Evolutionary conservation across 2,888 invertebrate species (phyloP).

Genomic region (Eupithecia subumbrata): DNA sequence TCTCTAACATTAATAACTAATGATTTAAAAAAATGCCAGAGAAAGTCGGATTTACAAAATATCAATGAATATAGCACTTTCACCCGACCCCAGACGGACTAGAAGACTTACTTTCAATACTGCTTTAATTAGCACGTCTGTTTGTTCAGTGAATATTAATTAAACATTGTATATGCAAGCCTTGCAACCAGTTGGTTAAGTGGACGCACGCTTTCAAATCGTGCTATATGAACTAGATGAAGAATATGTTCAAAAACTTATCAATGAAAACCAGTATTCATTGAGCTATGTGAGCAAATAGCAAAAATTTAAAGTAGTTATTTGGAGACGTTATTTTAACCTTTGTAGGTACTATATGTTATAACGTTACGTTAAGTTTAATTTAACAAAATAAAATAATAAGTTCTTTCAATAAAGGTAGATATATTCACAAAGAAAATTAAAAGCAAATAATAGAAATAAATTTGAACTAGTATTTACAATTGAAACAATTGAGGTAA

Average conservation of each 20-base stretch:
- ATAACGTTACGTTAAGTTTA: not conserved
- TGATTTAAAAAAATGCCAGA: constrained; percentile 34
- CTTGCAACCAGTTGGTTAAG: constrained; percentile 7
- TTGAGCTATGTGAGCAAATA: not conserved
- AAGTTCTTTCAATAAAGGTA: too few relatives aligned
- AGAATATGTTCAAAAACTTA: not conserved
- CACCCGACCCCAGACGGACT: constrained; percentile 39
- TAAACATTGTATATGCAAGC: constrained; percentile 29
- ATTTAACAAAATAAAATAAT: not conserved
- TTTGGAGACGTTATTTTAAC: too few relatives aligned
- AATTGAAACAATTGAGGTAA: too few relatives aligned
- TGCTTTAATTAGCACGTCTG: constrained; percentile 35
- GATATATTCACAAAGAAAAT: too few relatives aligned
- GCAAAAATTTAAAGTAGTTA: not conserved
- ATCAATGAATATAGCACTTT: constrained; percentile 44
- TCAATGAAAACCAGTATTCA: not conserved
- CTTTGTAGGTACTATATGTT: too few relatives aligned
- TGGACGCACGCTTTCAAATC: constrained; percentile 21
- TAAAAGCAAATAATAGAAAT: too few relatives aligned
- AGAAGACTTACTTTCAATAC: constrained; percentile 40
- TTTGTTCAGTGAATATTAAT: constrained; percentile 21
- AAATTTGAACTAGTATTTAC: too few relatives aligned
- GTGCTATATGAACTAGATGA: not conserved
- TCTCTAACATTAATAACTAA: constrained; percentile 12
- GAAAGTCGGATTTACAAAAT: constrained; percentile 46